phyloP scores from a whole-genome alignment of 1,140 invertebrate genomes.

The Nasonia giraulti region DNA sequence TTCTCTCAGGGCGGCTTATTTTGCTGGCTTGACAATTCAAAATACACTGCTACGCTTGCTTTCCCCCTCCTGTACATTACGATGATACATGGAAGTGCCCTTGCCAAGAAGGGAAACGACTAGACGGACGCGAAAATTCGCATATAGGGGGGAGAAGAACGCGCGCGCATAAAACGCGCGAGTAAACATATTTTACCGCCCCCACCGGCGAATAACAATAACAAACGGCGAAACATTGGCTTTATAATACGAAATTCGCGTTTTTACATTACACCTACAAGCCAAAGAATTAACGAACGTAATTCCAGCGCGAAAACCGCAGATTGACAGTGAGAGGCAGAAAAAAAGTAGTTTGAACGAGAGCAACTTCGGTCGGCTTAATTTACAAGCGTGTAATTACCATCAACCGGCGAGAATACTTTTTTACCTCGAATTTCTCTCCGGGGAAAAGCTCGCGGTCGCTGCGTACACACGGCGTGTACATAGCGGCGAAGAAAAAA shows the following conservation, averaged over 20 bases:
- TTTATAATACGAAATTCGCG: not conserved
- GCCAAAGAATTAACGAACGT: too few species aligned
- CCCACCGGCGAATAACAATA: not conserved
- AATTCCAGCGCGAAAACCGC: too few species aligned
- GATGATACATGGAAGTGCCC: conserved; percentile 13
- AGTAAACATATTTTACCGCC: not conserved
- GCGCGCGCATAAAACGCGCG: not conserved
- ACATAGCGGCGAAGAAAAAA: not conserved
- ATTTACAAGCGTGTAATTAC: not conserved
- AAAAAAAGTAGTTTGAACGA: not conserved
- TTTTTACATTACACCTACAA: too few species aligned
- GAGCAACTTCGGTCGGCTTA: not conserved
- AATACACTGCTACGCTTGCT: not conserved
- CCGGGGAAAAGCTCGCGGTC: not conserved
- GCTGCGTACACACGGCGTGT: not conserved
- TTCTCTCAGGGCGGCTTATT: not conserved
- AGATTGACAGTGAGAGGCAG: too few species aligned
- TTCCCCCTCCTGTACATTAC: not conserved
- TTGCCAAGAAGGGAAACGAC: not conserved
- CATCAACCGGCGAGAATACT: not conserved
- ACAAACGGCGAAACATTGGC: not conserved
- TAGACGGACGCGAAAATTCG: not conserved
- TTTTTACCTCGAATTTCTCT: not conserved
- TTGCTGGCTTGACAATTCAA: not conserved
- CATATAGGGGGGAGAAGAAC: not conserved